These are phyloP conservation scores for Odontocolon sp. DNA, from an alignment of 2,888 invertebrate species.

Conservation along the genomic window DNA sequence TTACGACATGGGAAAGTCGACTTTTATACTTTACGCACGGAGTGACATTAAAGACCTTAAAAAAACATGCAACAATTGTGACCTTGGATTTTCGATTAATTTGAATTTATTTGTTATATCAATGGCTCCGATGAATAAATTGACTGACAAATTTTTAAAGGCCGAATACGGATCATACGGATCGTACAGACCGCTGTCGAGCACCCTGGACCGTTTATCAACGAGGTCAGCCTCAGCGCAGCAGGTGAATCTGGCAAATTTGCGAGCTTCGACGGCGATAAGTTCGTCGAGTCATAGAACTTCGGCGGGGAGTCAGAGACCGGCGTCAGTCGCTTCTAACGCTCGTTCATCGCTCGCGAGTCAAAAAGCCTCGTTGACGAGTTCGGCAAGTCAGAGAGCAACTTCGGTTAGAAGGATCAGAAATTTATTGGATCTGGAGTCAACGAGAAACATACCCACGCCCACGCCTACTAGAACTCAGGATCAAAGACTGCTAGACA, in stretches of 20 bases:
- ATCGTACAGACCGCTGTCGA: conserved; percentile 86
- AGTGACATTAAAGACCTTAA: background rate
- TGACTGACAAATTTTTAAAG: conserved; percentile 49
- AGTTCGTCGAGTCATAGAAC: conserved; percentile 77
- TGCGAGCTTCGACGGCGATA: conserved; percentile 79
- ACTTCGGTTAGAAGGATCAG: conserved; percentile 89
- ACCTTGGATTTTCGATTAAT: background rate
- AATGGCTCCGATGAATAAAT: background rate
- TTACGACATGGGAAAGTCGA: too few species aligned
- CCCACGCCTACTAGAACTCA: conserved; percentile 89
- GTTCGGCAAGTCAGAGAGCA: conserved; percentile 79
- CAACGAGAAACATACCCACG: conserved; percentile 85
- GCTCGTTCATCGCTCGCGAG: conserved; percentile 74
- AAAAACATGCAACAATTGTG: background rate
- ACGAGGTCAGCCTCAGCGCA: conserved; percentile 86
- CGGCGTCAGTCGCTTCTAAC: conserved; percentile 77
- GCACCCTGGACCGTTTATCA: conserved; percentile 86
- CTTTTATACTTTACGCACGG: too few species aligned
- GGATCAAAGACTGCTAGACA: conserved; percentile 88
- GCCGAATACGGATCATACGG: conserved; percentile 82
- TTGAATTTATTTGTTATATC: background rate
- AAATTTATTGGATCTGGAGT: conserved; percentile 89
- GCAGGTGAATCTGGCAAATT: conserved; percentile 79
- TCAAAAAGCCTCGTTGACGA: conserved; percentile 72
- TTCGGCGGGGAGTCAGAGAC: conserved; percentile 72